Conservation (phyloP, 2,113 vertebrate genomes). For the Carassius gibelio region DNA sequence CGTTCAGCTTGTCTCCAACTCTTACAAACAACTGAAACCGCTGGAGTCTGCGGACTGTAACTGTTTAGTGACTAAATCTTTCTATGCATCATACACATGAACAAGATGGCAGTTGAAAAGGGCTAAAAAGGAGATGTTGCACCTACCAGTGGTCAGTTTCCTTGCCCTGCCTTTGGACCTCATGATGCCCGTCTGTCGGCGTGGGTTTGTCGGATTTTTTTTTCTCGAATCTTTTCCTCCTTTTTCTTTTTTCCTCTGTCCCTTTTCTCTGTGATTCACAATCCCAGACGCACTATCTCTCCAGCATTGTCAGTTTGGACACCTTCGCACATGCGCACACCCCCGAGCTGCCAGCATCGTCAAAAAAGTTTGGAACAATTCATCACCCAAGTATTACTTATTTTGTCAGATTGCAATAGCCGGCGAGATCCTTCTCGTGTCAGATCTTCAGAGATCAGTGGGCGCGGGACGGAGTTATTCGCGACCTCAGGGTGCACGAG, state of each 20-base stretch:
- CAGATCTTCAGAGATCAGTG: constrained; percentile 62
- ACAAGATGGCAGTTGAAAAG: constrained; percentile 85
- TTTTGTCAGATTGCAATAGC: constrained; percentile 81
- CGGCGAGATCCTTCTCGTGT: constrained; percentile 68
- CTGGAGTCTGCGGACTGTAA: constrained; percentile 38
- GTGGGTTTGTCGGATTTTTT: constrained; percentile 80
- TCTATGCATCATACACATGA: constrained; percentile 71
- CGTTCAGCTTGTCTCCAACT: constrained; percentile 8
- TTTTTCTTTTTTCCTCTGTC: constrained; percentile 79
- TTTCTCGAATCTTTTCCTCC: constrained; percentile 79
- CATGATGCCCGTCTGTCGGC: constrained; percentile 90
- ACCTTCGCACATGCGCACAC: constrained; percentile 97
- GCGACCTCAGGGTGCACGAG: constrained; percentile 60
- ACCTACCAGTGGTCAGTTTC: constrained; percentile 99
- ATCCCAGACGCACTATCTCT: constrained; percentile 94
- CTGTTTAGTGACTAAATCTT: constrained; percentile 57
- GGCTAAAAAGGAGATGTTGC: constrained; percentile 89
- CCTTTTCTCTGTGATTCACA: constrained; percentile 83
- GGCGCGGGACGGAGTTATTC: constrained; percentile 58
- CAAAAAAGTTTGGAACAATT: constrained; percentile 91
- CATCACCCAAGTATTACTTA: constrained; percentile 86
- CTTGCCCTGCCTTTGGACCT: constrained; percentile 98
- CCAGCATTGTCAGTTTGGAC: constrained; percentile 96
- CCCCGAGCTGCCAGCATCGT: constrained; percentile 81
- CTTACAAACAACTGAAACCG: background rate